These are phyloP conservation scores for Choristoneura rosaceana DNA, from an alignment of 2,888 invertebrate species.

Conservation along the genomic window DNA sequence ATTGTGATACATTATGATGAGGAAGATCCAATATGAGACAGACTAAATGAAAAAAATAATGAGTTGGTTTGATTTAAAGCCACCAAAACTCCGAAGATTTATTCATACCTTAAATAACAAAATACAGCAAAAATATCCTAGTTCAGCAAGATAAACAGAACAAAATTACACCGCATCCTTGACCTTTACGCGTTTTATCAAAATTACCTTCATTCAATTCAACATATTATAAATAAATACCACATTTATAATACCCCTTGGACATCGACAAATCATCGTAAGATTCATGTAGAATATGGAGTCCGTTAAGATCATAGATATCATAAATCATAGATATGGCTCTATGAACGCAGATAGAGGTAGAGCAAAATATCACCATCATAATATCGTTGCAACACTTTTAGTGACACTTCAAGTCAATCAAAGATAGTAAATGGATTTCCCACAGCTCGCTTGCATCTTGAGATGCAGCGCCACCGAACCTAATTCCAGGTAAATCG, in stretches of 20 bases:
- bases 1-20: slow-evolving; percentile 10
- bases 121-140: neutral
- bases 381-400: slow-evolving; percentile 47
- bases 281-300: too few relatives aligned
- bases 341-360: neutral
- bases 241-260: neutral
- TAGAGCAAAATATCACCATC: slow-evolving; percentile 24
- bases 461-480: slow-evolving; percentile 41
- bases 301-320: too few relatives aligned
- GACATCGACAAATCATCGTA: neutral
- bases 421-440: slow-evolving; percentile 65
- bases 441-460: slow-evolving; percentile 49
- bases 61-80: neutral
- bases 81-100: neutral
- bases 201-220: too few relatives aligned
- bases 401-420: slow-evolving; percentile 58
- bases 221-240: too few relatives aligned
- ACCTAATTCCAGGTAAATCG: slow-evolving; percentile 51
- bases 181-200: too few relatives aligned
- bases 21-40: neutral
- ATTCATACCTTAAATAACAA: neutral
- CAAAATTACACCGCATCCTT: neutral
- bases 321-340: too few relatives aligned
- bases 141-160: neutral
- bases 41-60: neutral